These are phyloP conservation scores for Hypothenemus hampei DNA, from an alignment of 1,140 invertebrate species.

Conservation along the genomic window DNA sequence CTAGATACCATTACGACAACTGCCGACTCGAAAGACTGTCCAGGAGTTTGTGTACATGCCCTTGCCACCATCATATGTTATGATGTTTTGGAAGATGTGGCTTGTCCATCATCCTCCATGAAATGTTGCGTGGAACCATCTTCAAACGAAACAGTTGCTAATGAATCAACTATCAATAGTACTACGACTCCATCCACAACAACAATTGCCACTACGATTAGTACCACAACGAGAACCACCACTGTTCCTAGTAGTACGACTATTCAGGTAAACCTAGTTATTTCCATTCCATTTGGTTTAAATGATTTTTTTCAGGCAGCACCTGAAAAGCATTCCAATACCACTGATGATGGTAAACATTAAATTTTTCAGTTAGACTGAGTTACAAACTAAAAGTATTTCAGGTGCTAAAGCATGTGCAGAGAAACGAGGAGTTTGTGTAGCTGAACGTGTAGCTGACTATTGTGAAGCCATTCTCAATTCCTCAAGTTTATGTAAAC, in stretches of 20 bases:
- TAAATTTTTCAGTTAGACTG: slow-evolving; percentile 2
- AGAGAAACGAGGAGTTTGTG: slow-evolving; percentile 69
- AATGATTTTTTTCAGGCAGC: slow-evolving; percentile 27
- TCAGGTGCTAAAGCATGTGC: slow-evolving; percentile 20
- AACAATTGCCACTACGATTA: slow-evolving; percentile 10
- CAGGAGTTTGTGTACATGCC: slow-evolving; percentile 78
- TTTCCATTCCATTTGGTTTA: slow-evolving; percentile 3
- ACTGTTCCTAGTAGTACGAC: slow-evolving; percentile 17
- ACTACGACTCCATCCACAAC: slow-evolving; percentile 22
- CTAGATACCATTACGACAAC: slow-evolving; percentile 78
- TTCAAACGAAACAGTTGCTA: slow-evolving; percentile 43
- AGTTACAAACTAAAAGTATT: slow-evolving; percentile 2
- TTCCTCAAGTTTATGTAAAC: slow-evolving; percentile 62
- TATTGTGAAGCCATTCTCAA: slow-evolving; percentile 82
- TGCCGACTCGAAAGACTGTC: slow-evolving; percentile 75
- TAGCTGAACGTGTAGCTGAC: slow-evolving; percentile 69
- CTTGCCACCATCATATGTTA: slow-evolving; percentile 77
- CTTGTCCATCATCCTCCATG: slow-evolving; percentile 71
- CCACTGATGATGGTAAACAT: slow-evolving; percentile 16
- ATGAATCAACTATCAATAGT: slow-evolving; percentile 45
- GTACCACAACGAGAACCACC: slow-evolving; percentile 11
- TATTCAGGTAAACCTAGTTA: slow-evolving; percentile 33
- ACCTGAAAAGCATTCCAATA: slow-evolving; percentile 24
- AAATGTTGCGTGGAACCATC: slow-evolving; percentile 74
- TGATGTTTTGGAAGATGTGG: slow-evolving; percentile 73